phyloP scores from a whole-genome alignment of 2,888 invertebrate species.

The Leptinotarsa rubiginosa region DNA sequence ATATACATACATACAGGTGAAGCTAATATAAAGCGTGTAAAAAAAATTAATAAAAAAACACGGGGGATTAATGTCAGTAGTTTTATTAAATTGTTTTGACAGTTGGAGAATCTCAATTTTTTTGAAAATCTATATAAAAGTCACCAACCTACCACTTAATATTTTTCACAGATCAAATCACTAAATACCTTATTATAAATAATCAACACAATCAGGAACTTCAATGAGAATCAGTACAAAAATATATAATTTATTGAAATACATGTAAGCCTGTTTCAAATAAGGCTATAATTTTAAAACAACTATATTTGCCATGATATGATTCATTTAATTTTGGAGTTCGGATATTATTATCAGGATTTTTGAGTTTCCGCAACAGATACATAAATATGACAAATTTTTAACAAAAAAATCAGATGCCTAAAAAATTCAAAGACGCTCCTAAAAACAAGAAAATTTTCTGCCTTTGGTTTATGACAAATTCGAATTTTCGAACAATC shows the following conservation, averaged over 20 bases:
- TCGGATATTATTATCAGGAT: neutral
- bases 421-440: too few species aligned
- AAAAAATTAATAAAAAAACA: too few species aligned
- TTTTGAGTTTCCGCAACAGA: too few species aligned
- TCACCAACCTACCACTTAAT: neutral
- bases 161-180: neutral
- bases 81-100: neutral
- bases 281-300: neutral
- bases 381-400: too few species aligned
- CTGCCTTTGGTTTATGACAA: too few species aligned
- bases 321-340: neutral
- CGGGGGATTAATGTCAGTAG: neutral
- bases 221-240: constrained; percentile 3
- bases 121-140: constrained; percentile 8
- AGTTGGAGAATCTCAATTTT: neutral
- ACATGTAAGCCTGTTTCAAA: neutral
- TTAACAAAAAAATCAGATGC: too few species aligned
- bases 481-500: too few species aligned
- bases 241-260: neutral
- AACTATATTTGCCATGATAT: neutral
- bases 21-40: too few species aligned
- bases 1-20: too few species aligned
- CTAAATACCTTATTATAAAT: neutral
- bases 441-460: too few species aligned
- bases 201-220: constrained; percentile 3